Base-by-base conservation (phyloP, 2,888 invertebrate species). In the Polyommatus iphigenia region DNA sequence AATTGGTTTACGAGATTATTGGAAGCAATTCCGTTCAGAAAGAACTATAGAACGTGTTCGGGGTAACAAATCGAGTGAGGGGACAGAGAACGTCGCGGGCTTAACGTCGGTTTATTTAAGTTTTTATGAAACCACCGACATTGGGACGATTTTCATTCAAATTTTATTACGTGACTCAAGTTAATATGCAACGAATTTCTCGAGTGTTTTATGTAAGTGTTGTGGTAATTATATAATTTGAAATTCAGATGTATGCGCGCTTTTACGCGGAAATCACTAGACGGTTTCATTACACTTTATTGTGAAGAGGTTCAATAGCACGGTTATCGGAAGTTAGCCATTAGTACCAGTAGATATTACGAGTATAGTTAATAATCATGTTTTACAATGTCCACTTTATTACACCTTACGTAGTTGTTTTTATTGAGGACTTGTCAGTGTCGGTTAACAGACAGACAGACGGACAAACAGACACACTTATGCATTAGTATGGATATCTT, bases 21-120 rank as follows among this genome's bases (percentile, higher is more conserved):
- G 90, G 91, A 89, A 90, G 89, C 92, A 92, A 93, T 93, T 91
- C 91, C 89, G 90, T 89, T 90, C 90, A 88, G 90, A 92, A 92
- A 92, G 92, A 92, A 93, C 88, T 91, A 89, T 88, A 88, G 86
- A 81, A 91, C 93, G 93, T 94, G 93, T 89, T 85, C 83, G 73
- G 93, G 83, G 84, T 91, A 81, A 83, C 79, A 83, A 87, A 86
- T 83, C 79, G 83, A 82, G 80, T 82, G 84, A 83, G 84, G 85
- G 87, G 87, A 84, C 85, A 85, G 85, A 87, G 85, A 86, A 85
- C 83, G 85, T 83, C 81, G 80, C 83, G 83, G 83, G 84, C 85
- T 86, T 85, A 87, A 86, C 85, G 87, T 85, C 86, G 85, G 85
- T 86, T 89, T 90, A 88, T 89, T 88, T 88, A 89, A 87, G 84